These are phyloP conservation scores for Ophioninae sp. DNA, from an alignment of 2,888 invertebrate genomes.

Conservation along the genomic window DNA sequence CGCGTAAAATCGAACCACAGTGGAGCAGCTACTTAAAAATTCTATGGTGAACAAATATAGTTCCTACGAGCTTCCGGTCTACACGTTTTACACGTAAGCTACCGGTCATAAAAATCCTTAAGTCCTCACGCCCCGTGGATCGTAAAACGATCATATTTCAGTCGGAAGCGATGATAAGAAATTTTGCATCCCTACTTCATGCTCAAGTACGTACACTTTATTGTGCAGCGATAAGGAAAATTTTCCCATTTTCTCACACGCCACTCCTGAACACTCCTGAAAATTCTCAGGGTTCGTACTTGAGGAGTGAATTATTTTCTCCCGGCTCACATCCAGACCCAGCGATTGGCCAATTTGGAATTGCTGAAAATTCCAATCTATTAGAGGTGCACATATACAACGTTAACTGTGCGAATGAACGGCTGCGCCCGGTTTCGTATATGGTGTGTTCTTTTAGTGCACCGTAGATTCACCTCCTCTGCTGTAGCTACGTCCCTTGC, in stretches of 20 bases:
- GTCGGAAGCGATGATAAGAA: constrained; percentile 31
- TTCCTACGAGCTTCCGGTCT: constrained; percentile 58
- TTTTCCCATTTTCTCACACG: background rate
- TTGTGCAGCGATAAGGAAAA: background rate
- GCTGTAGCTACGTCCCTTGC: background rate
- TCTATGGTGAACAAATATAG: constrained; percentile 54
- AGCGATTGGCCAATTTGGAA: background rate
- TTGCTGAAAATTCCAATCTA: constrained; percentile 44
- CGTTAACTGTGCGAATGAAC: constrained; percentile 51
- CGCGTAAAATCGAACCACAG: background rate
- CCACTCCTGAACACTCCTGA: too few species aligned
- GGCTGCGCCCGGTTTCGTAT: constrained; percentile 32
- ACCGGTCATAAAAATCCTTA: constrained; percentile 53
- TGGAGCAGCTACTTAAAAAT: constrained; percentile 39
- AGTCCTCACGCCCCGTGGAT: constrained; percentile 25
- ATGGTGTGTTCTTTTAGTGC: constrained; percentile 23
- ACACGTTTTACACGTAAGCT: constrained; percentile 53
- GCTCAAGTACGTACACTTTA: background rate
- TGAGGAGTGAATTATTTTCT: constrained; percentile 18
- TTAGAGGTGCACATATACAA: constrained; percentile 5
- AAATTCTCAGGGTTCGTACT: background rate
- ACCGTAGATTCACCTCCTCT: constrained; percentile 35
- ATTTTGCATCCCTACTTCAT: constrained; percentile 27
- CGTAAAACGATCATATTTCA: constrained; percentile 56
- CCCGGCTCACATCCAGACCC: background rate